Percentiles rank a stretch among this genome's conserved stretches.
These are phyloP conservation scores for Merops nubicus DNA, from an alignment of 2,113 vertebrate genomes.

Conservation along the genomic window DNA sequence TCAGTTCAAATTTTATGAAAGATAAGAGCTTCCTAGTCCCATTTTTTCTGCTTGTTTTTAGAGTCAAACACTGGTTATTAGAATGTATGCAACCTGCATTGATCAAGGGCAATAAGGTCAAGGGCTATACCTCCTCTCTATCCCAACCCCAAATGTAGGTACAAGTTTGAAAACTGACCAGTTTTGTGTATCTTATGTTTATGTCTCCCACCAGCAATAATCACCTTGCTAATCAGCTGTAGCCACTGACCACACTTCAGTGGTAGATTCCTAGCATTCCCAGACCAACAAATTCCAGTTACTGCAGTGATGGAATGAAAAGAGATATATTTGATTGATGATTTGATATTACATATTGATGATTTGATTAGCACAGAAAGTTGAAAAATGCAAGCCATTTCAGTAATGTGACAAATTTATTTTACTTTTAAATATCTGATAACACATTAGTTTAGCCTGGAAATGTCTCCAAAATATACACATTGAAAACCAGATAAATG, in stretches of 20 bases:
- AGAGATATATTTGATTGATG: not conserved
- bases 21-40: rapidly evolving
- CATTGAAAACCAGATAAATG: not conserved
- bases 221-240: not conserved
- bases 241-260: not conserved
- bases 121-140: rapidly evolving
- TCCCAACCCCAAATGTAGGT: not conserved
- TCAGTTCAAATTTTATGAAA: not conserved
- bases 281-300: not conserved
- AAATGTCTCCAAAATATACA: not conserved
- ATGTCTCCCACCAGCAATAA: not conserved
- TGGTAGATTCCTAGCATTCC: not conserved
- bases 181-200: not conserved
- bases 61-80: not conserved
- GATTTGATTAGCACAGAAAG: not conserved
- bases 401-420: not conserved
- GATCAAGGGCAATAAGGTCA: not conserved
- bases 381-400: not conserved
- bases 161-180: not conserved
- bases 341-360: not conserved
- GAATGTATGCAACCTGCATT: not conserved
- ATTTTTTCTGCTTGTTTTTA: not conserved
- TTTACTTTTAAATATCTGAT: not conserved
- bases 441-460: not conserved
- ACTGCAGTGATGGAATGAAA: not conserved